Base-by-base conservation (phyloP, 1,140 invertebrate species). In the Bombus vancouverensis region DNA sequence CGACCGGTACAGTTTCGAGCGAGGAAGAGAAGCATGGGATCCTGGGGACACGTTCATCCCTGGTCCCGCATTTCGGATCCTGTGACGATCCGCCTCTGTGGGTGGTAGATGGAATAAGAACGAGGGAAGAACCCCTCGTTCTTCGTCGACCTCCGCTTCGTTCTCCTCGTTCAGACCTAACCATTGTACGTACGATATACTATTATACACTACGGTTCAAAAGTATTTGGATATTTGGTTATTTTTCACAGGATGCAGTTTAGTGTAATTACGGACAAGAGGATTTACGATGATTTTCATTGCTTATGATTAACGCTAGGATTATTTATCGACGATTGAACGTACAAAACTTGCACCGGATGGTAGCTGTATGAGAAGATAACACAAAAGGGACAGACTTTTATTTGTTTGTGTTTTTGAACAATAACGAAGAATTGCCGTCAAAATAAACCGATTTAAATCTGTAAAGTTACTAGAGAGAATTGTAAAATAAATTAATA, bases 31-130 rank as follows among this genome's bases (percentile, higher is more conserved):
- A 68, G 42, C 44, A 42, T 37, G 77, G 32, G 76, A 75, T 68
- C 59, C 47, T 37, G 28, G 75, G 65, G 37, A 62, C 34, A 37
- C 44, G 59, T 71, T 57, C 80, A 71, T 82, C 85, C 80, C 75
- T 34, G 32, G 42, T 53, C 75, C 86, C 81, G 79, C 84, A 84
- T 89, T 91, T 72, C 37, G 83, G 86, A 91, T 86, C 83, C 42
- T 57, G 74, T 83, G 77, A 83, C 68, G 86, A 72, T 77, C 86
- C 57, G 37, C n/a, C 83, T 59, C 71, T 22, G 87, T 92, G 91
- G 91, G 89, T 92, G 91, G 89, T 89, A 87, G 75, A 90, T 85
- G 87, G 81, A 89, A 91, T 81, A 91, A 88, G 82, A 90, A 89
- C 78, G 82, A 87, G 78, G 80, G 85, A 65, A 81, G 53, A 82